phyloP scores from a whole-genome alignment of 2,888 invertebrate genomes.

The Germaria angustata region DNA sequence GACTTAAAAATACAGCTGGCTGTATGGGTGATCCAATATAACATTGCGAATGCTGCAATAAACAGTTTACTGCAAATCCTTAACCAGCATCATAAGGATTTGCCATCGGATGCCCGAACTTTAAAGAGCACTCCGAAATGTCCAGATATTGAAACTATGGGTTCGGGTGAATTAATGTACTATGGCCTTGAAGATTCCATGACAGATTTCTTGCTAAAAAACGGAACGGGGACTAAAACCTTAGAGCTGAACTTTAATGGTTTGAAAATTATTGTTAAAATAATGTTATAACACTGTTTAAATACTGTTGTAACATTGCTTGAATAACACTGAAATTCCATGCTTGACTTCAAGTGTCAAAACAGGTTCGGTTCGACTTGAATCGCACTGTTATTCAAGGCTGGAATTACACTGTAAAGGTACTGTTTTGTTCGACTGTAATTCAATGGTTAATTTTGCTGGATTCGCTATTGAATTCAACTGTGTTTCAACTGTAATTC shows the following conservation, averaged over 20 bases:
- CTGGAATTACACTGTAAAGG: too few relatives aligned
- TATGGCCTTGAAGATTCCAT: conserved; percentile 22
- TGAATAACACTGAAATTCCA: too few relatives aligned
- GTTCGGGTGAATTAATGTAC: conserved; percentile 10
- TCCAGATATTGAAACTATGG: conserved; percentile 6
- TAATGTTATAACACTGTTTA: too few relatives aligned
- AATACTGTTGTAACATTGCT: too few relatives aligned
- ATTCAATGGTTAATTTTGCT: too few relatives aligned
- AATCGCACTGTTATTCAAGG: too few relatives aligned
- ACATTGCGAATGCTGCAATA: conserved; percentile 28
- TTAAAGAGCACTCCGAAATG: neutral
- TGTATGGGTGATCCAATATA: conserved; percentile 24
- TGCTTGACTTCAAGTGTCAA: too few relatives aligned
- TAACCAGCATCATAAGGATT: neutral
- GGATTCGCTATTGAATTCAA: too few relatives aligned
- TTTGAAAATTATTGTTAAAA: too few relatives aligned
- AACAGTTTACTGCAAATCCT: conserved; percentile 26
- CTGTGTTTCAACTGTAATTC: too few relatives aligned
- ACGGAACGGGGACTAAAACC: conserved; percentile 20
- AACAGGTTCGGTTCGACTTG: too few relatives aligned
- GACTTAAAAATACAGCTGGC: neutral
- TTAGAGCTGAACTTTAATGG: conserved; percentile 30
- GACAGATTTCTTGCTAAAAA: conserved; percentile 20
- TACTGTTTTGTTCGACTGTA: too few relatives aligned
- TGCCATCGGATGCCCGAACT: neutral